Base-by-base conservation (phyloP, 2,888 invertebrate genomes). In the Bruchidius siliquastri region DNA sequence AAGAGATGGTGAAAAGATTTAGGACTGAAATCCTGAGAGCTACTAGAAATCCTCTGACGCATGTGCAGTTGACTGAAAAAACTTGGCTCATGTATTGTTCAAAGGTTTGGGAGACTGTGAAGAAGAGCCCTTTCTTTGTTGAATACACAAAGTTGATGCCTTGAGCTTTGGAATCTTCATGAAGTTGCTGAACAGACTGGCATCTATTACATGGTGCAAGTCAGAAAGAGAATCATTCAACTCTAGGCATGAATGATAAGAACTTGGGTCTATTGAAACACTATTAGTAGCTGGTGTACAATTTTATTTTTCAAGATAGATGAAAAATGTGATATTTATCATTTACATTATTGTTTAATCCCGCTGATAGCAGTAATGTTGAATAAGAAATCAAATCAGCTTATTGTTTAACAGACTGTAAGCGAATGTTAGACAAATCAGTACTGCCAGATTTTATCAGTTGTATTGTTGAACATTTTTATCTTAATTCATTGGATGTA, bases 71-170 rank as follows among this genome's bases (percentile, higher is more conserved):
- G 20, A 92, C 93, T 0, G 96, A 96, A 84, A 93, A 91, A 83
- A 93, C 93, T 80, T 96, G 96, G 96, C 91, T 93, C 83, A 92
- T 94, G 78, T 95, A 93, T 86, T 93, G 94, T 83, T 90, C 90
- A 69, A 93, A 94, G 86, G 93, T 93, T 0, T 94, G 95, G 94
- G 96, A 96, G 79, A 92, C 92, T 68, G 92, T 96, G 71, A 93
- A 92, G 82, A 96, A 95, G 82, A 95, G 94, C 83, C 92, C 92
- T 69, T 91, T 95, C 82, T 94, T 94, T 82, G 90, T 93, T 79
- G 96, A 96, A 84, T 96, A 96, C 84, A 94, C 93, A 80, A 89
- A 95, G 85, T 88, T 95, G 76, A 88, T 96, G 86, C 93, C 94
- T 22, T 90, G 84, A 87, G 20, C 22, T 22, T 20, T 10, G 10